Evolutionary conservation across 1,140 invertebrate species (phyloP).

Genomic region (Rhopalosiphum maidis): DNA sequence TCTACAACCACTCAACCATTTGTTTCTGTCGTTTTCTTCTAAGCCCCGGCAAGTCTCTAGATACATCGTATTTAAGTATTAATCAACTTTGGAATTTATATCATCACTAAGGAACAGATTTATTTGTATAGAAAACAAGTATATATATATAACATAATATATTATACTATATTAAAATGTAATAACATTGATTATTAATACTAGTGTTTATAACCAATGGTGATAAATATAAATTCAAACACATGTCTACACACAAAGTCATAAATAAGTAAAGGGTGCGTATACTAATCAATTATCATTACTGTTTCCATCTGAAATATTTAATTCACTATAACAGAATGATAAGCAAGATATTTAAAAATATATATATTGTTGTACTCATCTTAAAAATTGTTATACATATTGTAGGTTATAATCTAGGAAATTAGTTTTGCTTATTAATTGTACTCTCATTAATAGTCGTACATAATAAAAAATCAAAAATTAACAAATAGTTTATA

Average conservation of each 20-base stretch:
- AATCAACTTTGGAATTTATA: background rate
- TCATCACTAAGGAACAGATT: background rate
- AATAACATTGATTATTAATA: too few species aligned
- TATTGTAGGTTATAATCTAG: background rate
- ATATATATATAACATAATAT: background rate
- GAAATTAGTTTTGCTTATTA: background rate
- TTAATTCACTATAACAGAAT: background rate
- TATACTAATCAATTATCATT: background rate
- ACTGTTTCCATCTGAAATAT: background rate
- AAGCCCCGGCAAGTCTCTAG: too few species aligned
- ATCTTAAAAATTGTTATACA: background rate
- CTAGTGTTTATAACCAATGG: too few species aligned
- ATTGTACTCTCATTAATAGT: background rate
- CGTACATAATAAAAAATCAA: background rate
- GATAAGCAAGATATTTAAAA: background rate
- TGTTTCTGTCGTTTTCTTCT: slow-evolving; percentile 33
- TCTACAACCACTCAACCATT: background rate
- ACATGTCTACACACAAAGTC: background rate
- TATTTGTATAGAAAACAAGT: background rate
- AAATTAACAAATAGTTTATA: background rate
- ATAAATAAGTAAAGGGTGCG: too few species aligned
- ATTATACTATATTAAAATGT: background rate
- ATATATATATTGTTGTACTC: background rate
- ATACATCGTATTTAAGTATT: background rate
- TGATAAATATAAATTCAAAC: background rate